A percentile compares a stretch with the other conserved stretches of the same genome.
Evolutionary conservation across 1,140 invertebrate genomes (phyloP).

Genomic region (Epicauta chinensis): DNA sequence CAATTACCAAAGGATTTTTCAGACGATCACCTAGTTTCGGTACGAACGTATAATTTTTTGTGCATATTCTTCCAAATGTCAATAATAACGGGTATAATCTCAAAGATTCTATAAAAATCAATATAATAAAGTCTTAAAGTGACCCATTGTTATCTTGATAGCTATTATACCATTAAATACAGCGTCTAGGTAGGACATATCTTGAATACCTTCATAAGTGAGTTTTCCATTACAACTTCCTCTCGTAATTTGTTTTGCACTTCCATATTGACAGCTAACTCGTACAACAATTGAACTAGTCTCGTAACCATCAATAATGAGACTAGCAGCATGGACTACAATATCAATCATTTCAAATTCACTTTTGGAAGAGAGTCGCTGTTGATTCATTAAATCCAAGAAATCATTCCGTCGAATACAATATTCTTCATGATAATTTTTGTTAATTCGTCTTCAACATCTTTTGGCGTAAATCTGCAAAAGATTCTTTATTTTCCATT

Average conservation of each 20-base stretch:
- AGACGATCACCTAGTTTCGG: constrained; percentile 25
- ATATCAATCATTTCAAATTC: constrained; percentile 25
- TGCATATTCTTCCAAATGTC: constrained; percentile 32
- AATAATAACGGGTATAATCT: constrained; percentile 43
- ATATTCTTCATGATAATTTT: background rate
- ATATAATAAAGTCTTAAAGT: constrained; percentile 33
- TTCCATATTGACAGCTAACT: constrained; percentile 50
- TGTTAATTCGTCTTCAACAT: background rate
- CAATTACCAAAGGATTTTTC: constrained; percentile 32
- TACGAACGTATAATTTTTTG: constrained; percentile 16
- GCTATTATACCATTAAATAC: background rate
- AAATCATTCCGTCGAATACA: constrained; percentile 34
- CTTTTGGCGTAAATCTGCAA: background rate
- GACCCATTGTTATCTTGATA: constrained; percentile 35
- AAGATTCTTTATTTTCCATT: background rate
- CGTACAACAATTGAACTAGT: constrained; percentile 50
- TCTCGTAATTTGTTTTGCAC: constrained; percentile 59
- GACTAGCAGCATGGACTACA: constrained; percentile 50
- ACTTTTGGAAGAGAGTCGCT: constrained; percentile 8
- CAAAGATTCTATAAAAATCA: constrained; percentile 42
- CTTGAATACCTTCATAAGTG: constrained; percentile 43
- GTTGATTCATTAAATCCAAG: constrained; percentile 26
- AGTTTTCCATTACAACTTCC: constrained; percentile 49
- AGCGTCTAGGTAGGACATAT: constrained; percentile 45
- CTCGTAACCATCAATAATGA: constrained; percentile 60